Evolutionary conservation across 2,797 vertebrate genomes (phyloP).

Genomic region (Enteromius anoplus): DNA sequence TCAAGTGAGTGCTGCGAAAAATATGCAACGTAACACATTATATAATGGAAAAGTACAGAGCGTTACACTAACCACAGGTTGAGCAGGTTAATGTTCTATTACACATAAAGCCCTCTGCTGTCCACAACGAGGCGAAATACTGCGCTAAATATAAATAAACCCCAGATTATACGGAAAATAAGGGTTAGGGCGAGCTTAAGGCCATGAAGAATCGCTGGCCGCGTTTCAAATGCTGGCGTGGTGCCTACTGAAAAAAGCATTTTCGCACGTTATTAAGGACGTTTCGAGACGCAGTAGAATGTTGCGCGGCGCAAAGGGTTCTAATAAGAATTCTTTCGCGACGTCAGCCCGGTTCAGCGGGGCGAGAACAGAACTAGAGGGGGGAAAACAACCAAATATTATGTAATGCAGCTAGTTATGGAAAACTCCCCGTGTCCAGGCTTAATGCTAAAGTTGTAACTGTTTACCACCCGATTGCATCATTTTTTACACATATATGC

Average conservation of each 20-base stretch:
- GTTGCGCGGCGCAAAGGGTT: not conserved
- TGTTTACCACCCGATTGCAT: constrained; percentile 40
- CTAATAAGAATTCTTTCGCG: no score
- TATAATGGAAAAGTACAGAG: constrained; percentile 60
- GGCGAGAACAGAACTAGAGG: constrained; percentile 6
- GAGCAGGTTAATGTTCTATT: constrained; percentile 45
- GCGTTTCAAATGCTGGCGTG: constrained; percentile 9
- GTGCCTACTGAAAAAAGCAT: not conserved
- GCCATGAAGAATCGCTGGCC: not conserved
- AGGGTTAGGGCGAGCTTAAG: not conserved
- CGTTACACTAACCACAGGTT: constrained; percentile 52
- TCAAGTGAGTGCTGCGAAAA: constrained; percentile 36
- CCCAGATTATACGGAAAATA: not conserved
- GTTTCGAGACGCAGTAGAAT: not conserved
- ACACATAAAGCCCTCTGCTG: constrained; percentile 17
- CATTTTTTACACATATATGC: constrained; percentile 25
- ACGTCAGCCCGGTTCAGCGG: not conserved
- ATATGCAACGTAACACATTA: constrained; percentile 53
- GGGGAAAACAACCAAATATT: constrained; percentile 31
- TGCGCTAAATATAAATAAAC: constrained; percentile 9
- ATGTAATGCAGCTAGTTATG: constrained; percentile 49
- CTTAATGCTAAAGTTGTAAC: constrained; percentile 17
- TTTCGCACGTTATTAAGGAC: not conserved
- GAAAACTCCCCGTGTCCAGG: constrained; percentile 43
- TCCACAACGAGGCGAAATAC: not conserved